These are phyloP conservation scores for Centropyge bicolor DNA, from an alignment of 2,797 vertebrate genomes.

Conservation along the genomic window DNA sequence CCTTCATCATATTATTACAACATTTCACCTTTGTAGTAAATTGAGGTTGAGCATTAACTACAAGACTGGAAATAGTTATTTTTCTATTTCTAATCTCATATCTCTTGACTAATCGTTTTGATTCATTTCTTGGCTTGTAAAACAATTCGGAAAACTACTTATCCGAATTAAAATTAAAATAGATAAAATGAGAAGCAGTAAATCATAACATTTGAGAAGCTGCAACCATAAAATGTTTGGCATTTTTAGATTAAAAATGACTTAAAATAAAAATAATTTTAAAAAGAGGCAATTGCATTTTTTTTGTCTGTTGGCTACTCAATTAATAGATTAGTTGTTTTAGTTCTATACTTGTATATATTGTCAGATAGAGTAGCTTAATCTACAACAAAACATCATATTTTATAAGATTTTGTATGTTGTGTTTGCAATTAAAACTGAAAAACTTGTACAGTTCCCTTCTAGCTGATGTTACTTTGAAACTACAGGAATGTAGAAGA, in stretches of 20 bases:
- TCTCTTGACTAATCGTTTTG: background rate
- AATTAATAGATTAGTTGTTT: background rate
- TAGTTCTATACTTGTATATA: background rate
- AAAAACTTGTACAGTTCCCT: background rate
- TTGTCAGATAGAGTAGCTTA: background rate
- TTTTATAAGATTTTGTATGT: background rate
- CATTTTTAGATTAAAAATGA: too few species aligned
- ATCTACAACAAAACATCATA: background rate
- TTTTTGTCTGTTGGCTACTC: background rate
- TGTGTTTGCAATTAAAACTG: background rate
- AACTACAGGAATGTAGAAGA: background rate
- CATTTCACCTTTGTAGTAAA: background rate
- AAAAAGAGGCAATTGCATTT: background rate
- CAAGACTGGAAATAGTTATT: background rate
- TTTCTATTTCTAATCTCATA: background rate
- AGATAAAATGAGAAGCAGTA: background rate
- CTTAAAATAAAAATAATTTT: too few species aligned
- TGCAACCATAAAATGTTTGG: too few species aligned
- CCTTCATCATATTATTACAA: background rate
- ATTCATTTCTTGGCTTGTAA: background rate
- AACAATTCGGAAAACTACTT: rapidly evolving
- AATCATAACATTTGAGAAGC: background rate
- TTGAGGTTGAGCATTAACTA: background rate
- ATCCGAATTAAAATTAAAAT: background rate
- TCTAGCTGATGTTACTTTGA: background rate